Conservation (phyloP, 2,888 invertebrate genomes). For the Lapara coniferarum region DNA sequence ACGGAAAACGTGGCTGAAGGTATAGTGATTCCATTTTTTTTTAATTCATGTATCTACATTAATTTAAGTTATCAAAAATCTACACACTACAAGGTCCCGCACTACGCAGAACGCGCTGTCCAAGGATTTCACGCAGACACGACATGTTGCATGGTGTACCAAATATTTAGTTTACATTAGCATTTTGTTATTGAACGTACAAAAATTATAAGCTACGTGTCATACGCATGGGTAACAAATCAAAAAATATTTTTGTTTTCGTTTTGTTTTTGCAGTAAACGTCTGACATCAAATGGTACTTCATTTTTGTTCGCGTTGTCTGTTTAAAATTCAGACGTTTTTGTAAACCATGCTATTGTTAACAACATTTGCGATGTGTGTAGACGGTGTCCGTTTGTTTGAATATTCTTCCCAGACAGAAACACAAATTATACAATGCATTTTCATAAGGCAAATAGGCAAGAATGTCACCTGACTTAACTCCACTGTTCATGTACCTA, state of each 20-base stretch:
- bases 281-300: not conserved
- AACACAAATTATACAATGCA: not conserved
- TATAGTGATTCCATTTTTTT: too few species aligned
- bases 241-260: not conserved
- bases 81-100: not conserved
- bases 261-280: not conserved
- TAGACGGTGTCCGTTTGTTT: not conserved
- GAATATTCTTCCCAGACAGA: not conserved
- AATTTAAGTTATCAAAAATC: not conserved
- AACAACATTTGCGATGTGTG: not conserved
- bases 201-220: conserved; percentile 21
- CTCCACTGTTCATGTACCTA: too few species aligned
- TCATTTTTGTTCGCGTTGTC: not conserved
- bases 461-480: too few species aligned
- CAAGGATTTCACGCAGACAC: conserved; percentile 16
- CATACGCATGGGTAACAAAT: conserved; percentile 5
- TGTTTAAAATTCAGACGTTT: not conserved
- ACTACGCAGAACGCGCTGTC: conserved; percentile 8
- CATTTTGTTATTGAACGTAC: conserved; percentile 17
- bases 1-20: too few species aligned
- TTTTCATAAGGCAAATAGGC: too few species aligned
- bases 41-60: too few species aligned
- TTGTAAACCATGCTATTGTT: not conserved
- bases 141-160: conserved; percentile 7
- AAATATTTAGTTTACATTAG: conserved; percentile 20